Base-by-base conservation (phyloP, 2,888 invertebrate genomes). In the Xestobium rufovillosum region DNA sequence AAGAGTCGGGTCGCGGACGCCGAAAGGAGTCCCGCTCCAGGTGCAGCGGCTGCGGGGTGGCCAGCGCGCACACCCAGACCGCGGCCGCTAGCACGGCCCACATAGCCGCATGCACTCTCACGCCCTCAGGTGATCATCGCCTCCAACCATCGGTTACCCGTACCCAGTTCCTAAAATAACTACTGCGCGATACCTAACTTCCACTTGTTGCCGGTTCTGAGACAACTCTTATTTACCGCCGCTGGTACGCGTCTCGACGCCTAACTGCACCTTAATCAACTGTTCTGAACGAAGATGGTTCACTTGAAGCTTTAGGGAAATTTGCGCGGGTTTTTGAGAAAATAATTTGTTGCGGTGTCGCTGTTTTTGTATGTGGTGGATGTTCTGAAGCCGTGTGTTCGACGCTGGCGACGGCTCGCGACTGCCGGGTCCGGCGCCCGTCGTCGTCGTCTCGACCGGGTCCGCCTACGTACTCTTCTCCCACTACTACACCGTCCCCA, bases 331-430 rank as follows among this genome's bases (percentile, higher is more conserved):
- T n/a, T 19, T 19, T 19, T 19, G 23, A n/a, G 23, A 19, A 8
- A n/a, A 16, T n/a, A n/a, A 32, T 36, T 26, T 35, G 43, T 17
- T 34, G 38, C 15, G 38, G 23, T 4, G 19, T 19, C 31, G 32
- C 36, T 33, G 15, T 41, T 29, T 37, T 36, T 38, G 32, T 36
- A 37, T 42, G 31, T 41, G 44, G 46, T 53, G 47, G 50, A 39
- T 37, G 37, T 34, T 42, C 43, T 41, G 37, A 38, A 42, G 36
- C 29, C 39, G 35, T 43, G 47, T 55, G 52, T 42, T 45, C 51
- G 47, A 45, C 49, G 46, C 49, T 56, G 52, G 52, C 55, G 59
- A 58, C 60, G 61, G 61, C 67, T 70, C 68, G 66, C 68, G 62
- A 52, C 64, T 63, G 67, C 62, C 68, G 43, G 43, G 41, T 41